Evolutionary conservation across 2,888 invertebrate genomes (phyloP), one percentile per base, ranked within the genome.

Genomic region (Schizaphis graminum): DNA sequence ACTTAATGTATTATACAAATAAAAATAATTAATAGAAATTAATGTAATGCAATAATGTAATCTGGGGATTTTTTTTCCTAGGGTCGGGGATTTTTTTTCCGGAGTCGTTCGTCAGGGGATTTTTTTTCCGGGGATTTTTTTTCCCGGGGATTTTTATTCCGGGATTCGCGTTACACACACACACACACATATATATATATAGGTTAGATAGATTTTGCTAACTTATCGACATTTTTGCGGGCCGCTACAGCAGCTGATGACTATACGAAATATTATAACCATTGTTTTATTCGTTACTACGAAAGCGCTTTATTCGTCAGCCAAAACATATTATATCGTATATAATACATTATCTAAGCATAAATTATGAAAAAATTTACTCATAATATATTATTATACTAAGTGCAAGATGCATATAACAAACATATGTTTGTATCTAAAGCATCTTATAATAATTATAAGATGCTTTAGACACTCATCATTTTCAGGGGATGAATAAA

Each of bases 151-250:
- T n/a, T n/a, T n/a, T n/a, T n/a, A n/a, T n/a, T n/a, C n/a, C n/a
- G n/a, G n/a, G n/a, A n/a, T n/a, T n/a, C n/a, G n/a, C n/a, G n/a
- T n/a, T n/a, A n/a, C n/a, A n/a, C n/a, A 35, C 77, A 35, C 77
- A 35, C 21, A 35, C 11, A 21, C 21, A 35, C 8, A 8, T 0
- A 44, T 11, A 24, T n/a, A 35, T 57, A 85, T 87, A 87, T 92
- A 87, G 86, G 61, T 92, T 92, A 87, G 56, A 91, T 41, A 41
- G 84, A 91, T 91, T 61, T 56, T 91, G 41, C 56, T 28, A 53
- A 84, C 91, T 91, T 84, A 56, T 91, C 21, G 44, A 53, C 35
- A 7, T 47, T 77, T 49, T 77, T 53, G 77, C 53, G 91, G 67
- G 41, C 35, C 77, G 16, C 89, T n/a, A 44, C 28, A 16, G 28